phyloP scores from a whole-genome alignment of 2,888 invertebrate genomes.

The Seira sanloemensis region DNA sequence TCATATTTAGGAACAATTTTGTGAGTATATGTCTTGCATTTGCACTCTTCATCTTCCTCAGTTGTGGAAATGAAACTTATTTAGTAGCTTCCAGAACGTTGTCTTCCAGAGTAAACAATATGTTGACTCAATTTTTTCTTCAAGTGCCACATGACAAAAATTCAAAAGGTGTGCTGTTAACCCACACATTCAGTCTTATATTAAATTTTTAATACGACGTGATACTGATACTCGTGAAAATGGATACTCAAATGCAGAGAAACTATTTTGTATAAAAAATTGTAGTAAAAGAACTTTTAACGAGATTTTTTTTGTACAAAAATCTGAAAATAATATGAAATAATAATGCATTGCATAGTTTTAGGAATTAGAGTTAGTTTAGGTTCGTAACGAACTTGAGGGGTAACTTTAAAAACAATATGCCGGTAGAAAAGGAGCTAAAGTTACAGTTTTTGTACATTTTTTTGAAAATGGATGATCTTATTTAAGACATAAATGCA shows the following conservation, averaged over 20 bases:
- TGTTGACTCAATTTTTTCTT: too few relatives aligned
- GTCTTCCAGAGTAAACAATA: too few relatives aligned
- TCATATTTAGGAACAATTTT: too few relatives aligned
- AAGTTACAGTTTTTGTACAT: not conserved
- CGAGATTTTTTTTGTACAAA: conserved; percentile 46
- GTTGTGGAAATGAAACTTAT: too few relatives aligned
- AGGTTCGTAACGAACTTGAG: conserved; percentile 14
- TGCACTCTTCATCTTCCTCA: too few relatives aligned
- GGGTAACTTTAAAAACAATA: conserved; percentile 47
- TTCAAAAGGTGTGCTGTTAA: conserved; percentile 39
- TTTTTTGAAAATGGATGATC: conserved; percentile 42
- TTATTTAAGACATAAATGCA: conserved; percentile 38
- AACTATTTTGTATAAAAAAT: conserved; percentile 6
- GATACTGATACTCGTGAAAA: conserved; percentile 17
- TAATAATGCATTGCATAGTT: not conserved
- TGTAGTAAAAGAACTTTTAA: conserved; percentile 27
- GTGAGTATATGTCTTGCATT: too few relatives aligned
- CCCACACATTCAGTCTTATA: not conserved
- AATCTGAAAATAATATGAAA: conserved; percentile 43
- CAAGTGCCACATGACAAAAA: conserved; percentile 45
- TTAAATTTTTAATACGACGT: not conserved
- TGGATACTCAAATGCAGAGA: conserved; percentile 16
- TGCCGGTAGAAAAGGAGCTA: conserved; percentile 5
- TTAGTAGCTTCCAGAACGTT: too few relatives aligned
- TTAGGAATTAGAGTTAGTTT: too few relatives aligned